Evolutionary conservation across 2,888 invertebrate genomes (phyloP).

Genomic region (Phengaris arion): DNA sequence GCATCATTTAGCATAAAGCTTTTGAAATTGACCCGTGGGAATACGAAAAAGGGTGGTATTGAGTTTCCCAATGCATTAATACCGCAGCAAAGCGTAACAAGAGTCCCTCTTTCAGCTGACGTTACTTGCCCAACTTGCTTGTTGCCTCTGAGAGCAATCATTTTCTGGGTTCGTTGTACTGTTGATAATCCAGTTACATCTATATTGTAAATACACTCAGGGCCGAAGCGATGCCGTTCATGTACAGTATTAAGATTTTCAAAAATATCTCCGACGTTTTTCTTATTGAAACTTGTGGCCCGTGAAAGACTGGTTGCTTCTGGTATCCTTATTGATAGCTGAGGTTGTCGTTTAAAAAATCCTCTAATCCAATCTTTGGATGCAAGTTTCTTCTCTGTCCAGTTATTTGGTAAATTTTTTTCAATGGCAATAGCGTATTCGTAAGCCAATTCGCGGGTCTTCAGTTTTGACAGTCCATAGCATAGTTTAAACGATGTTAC

Average conservation of each 20-base stretch:
- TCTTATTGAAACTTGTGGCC: conserved; percentile 35
- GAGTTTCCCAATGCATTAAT: conserved; percentile 38
- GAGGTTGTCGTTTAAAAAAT: conserved; percentile 39
- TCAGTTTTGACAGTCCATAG: too few relatives aligned
- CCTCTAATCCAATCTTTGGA: conserved; percentile 40
- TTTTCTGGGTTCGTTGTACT: conserved; percentile 38
- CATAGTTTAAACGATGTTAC: too few relatives aligned
- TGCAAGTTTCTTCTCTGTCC: conserved; percentile 39
- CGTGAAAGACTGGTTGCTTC: conserved; percentile 40
- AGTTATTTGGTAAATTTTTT: conserved; percentile 37
- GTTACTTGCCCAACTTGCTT: conserved; percentile 43
- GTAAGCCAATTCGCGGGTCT: conserved; percentile 32
- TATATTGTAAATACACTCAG: conserved; percentile 42
- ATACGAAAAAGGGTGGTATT: conserved; percentile 33
- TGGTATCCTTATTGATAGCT: conserved; percentile 40
- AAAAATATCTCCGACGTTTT: conserved; percentile 37
- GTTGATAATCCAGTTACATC: conserved; percentile 42
- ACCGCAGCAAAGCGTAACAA: conserved; percentile 36
- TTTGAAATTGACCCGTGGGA: conserved; percentile 39
- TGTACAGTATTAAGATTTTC: conserved; percentile 38
- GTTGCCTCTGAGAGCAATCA: conserved; percentile 41
- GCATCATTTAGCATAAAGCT: conserved; percentile 38
- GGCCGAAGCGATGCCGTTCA: conserved; percentile 40
- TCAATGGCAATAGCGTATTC: conserved; percentile 34
- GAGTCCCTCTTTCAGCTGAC: conserved; percentile 41